A percentile compares a stretch with the other conserved stretches of the same genome.
These are phyloP conservation scores for Byasa hedistus DNA, from an alignment of 2,888 invertebrate species.

Conservation along the genomic window DNA sequence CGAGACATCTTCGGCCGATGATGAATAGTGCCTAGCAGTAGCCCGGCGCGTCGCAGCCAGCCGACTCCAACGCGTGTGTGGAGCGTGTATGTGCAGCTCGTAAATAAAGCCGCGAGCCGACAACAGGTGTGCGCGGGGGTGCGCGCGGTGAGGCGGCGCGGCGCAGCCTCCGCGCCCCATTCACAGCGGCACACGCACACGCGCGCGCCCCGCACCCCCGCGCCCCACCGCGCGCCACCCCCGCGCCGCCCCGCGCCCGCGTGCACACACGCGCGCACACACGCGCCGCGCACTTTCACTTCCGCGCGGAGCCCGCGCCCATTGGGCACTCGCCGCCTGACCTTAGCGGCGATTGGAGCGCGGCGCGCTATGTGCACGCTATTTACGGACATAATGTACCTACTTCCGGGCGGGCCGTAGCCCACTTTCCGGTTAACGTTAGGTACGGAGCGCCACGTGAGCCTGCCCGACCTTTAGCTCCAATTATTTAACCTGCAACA, in stretches of 20 bases:
- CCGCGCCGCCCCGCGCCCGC: conserved; percentile 63
- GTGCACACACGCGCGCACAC: conserved; percentile 38
- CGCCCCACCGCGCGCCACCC: conserved; percentile 72
- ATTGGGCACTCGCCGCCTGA: conserved; percentile 66
- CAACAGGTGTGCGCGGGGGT: background rate
- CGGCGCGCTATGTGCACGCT: conserved; percentile 50
- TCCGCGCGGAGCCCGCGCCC: conserved; percentile 51
- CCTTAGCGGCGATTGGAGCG: conserved; percentile 67
- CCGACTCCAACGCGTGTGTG: too few relatives aligned
- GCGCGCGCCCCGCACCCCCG: conserved; percentile 38
- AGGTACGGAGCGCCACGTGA: conserved; percentile 10
- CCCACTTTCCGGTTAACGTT: conserved; percentile 21
- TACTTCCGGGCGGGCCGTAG: conserved; percentile 25
- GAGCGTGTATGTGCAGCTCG: too few relatives aligned
- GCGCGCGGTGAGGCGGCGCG: background rate
- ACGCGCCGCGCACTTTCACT: conserved; percentile 67
- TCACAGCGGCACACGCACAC: conserved; percentile 46
- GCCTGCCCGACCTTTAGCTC: background rate
- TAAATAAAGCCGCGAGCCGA: too few relatives aligned
- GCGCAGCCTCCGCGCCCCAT: conserved; percentile 44
- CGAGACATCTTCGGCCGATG: too few relatives aligned
- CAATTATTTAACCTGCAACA: too few relatives aligned
- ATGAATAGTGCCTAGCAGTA: too few relatives aligned
- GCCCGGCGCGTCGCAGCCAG: too few relatives aligned
- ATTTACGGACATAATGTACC: conserved; percentile 62